These are phyloP conservation scores for Apolygus lucorum DNA, from an alignment of 1,140 invertebrate genomes.

Conservation along the genomic window DNA sequence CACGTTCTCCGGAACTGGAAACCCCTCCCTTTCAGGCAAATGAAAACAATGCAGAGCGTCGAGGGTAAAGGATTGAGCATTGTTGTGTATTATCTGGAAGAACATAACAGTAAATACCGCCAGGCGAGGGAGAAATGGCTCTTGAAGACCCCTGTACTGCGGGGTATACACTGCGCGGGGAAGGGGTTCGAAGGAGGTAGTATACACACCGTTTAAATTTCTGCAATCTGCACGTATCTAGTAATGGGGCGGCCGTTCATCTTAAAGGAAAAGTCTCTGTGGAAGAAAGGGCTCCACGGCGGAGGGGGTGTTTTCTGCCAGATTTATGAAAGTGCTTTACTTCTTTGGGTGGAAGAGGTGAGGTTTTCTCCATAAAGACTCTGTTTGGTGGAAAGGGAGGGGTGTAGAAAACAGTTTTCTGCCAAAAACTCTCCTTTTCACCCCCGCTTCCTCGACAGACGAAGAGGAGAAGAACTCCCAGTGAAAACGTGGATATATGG, in stretches of 20 bases:
- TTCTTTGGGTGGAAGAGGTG: neutral
- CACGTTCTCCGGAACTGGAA: neutral
- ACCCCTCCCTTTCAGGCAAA: neutral
- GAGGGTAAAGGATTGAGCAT: constrained; percentile 11
- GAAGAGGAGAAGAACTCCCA: too few relatives aligned
- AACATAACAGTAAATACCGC: constrained; percentile 15
- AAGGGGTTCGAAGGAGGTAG: neutral
- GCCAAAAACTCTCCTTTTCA: constrained; percentile 19
- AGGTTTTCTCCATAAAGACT: neutral
- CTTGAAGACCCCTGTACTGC: neutral
- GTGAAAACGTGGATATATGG: constrained; percentile 14
- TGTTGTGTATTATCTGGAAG: constrained; percentile 14
- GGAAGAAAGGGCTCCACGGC: neutral
- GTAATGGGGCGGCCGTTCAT: constrained; percentile 18
- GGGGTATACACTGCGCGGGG: neutral
- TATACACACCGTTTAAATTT: constrained; percentile 20
- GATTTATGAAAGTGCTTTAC: constrained; percentile 22
- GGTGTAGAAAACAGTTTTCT: constrained; percentile 12
- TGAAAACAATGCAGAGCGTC: neutral
- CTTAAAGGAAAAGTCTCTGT: constrained; percentile 7
- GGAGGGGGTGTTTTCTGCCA: neutral
- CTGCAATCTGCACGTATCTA: constrained; percentile 23
- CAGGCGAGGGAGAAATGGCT: neutral
- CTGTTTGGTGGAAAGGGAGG: neutral
- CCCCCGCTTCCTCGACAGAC: neutral